Conservation (phyloP, 2,888 invertebrate species). For the Lumbricus terrestris region DNA sequence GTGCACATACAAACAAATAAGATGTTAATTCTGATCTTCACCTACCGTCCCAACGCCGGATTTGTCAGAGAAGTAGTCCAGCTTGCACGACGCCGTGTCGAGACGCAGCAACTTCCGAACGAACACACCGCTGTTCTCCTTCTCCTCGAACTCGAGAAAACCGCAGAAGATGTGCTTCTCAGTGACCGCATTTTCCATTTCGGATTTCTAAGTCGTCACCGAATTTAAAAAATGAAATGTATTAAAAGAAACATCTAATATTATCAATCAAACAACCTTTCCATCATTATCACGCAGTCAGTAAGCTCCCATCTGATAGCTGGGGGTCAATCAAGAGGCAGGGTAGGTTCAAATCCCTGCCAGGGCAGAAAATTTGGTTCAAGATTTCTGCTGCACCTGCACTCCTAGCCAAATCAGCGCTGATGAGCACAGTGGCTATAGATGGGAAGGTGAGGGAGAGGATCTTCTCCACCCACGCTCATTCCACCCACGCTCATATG, state of each 20-base stretch:
- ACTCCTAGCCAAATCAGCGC: too few relatives aligned
- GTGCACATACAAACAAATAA: too few relatives aligned
- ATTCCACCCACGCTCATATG: too few relatives aligned
- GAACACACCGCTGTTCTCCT: conserved; percentile 6
- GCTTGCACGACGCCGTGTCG: background rate
- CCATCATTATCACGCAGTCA: background rate
- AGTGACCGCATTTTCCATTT: background rate
- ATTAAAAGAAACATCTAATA: background rate
- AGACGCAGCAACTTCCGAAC: conserved; percentile 5
- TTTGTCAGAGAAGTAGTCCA: background rate
- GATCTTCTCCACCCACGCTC: too few relatives aligned
- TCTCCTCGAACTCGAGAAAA: background rate
- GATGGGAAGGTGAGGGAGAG: too few relatives aligned
- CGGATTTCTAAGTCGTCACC: background rate
- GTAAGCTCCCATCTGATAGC: too few relatives aligned
- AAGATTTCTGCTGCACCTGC: too few relatives aligned
- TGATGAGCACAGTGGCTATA: too few relatives aligned
- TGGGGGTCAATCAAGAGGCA: too few relatives aligned
- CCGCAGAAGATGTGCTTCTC: background rate
- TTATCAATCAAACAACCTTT: background rate
- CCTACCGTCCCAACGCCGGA: background rate
- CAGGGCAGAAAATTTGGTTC: too few relatives aligned
- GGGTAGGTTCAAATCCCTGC: too few relatives aligned
- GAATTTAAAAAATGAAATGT: background rate
- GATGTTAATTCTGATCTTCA: background rate